phyloP scores from a whole-genome alignment of 2,797 vertebrate species.

The Spinus olivaceus region DNA sequence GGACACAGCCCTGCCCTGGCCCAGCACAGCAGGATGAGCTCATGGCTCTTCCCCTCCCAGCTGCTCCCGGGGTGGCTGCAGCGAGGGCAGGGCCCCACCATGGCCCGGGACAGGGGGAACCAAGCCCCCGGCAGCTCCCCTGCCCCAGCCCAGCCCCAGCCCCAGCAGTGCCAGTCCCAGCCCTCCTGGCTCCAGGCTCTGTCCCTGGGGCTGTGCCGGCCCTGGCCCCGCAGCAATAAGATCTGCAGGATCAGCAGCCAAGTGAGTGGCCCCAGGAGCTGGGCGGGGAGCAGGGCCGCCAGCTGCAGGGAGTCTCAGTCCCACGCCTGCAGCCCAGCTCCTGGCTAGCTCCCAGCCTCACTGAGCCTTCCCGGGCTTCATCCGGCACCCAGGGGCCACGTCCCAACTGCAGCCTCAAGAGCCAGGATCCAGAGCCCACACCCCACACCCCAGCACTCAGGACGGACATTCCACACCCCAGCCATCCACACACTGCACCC shows the following conservation, averaged over 20 bases:
- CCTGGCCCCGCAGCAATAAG: accelerated
- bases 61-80: background rate
- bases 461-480: background rate
- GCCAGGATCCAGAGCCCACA: too few species aligned
- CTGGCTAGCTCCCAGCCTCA: too few species aligned
- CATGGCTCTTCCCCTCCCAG: background rate
- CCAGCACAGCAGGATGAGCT: background rate
- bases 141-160: background rate
- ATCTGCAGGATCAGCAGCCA: background rate
- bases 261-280: background rate
- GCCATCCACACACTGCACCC: background rate
- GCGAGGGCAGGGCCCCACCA: background rate
- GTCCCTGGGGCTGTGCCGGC: accelerated
- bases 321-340: background rate
- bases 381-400: too few species aligned
- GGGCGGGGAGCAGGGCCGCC: background rate
- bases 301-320: background rate
- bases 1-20: background rate
- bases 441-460: background rate
- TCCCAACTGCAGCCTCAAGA: too few species aligned
- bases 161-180: background rate
- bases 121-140: accelerated
- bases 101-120: accelerated
- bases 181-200: background rate
- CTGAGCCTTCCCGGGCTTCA: too few species aligned